Base-by-base conservation (phyloP, 2,797 vertebrate genomes). In the Staurois parvus region DNA sequence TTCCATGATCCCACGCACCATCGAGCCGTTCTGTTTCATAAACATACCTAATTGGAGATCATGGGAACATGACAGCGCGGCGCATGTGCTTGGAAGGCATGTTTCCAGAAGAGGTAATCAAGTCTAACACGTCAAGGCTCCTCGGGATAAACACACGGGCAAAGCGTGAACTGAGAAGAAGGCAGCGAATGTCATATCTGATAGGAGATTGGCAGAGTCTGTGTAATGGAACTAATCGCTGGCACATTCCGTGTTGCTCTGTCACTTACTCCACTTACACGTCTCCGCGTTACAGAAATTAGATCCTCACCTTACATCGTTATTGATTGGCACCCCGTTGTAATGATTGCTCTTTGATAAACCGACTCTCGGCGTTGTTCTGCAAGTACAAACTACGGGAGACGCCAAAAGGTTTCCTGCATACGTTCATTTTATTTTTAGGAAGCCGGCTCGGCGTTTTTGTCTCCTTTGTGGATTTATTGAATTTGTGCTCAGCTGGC, bases 61-160 rank as follows among this genome's bases (percentile, higher is more conserved):
- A 52, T 52, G 48, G 48, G 13, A 19, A 52, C 48, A 52, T 52
- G 48, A 52, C 48, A 52, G 48, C 48, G 4, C 48, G 4, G 48
- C 4, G 17, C 48, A 52, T 52, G 48, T 52, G 48, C 4, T 52
- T 52, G 19, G 1, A 17, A 52, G 48, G 15, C 73, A 52, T 56
- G 26, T 76, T 76, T 76, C 75, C 56, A 37, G 59, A n/a, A 48
- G 48, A 64, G 21, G 59, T 64, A 64, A 64, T 64, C 32, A 66
- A 4, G 37, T 78, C 32, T 66, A 67, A 66, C 59, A 45, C 62
- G 66, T 45, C 30, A 30, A 29, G 62, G 59, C 34, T 11, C 37
- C 13, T 37, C 28, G 66, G 76, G 76, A 45, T 78, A 45, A 62
- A 77, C 75, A 40, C 48, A 5, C 42, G n/a, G 42, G 29, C 29